Evolutionary conservation across 2,888 invertebrate species (phyloP).

Genomic region (Chrysina gloriosa): DNA sequence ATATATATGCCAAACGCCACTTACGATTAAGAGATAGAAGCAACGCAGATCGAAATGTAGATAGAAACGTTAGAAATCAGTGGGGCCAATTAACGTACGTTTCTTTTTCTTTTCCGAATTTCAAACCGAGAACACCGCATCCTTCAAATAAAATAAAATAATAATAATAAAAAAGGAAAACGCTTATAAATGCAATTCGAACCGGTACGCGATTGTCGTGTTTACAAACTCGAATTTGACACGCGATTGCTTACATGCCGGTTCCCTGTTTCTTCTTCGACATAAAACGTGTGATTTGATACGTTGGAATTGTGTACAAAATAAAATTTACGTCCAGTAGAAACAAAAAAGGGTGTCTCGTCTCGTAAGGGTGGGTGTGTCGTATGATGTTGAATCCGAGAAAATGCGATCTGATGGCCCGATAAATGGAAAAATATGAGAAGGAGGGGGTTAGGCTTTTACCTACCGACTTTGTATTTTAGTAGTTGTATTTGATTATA

Average conservation of each 20-base stretch:
- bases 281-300: conserved; percentile 41
- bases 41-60: not conserved
- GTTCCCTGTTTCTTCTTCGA: too few species aligned
- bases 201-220: too few species aligned
- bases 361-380: too few species aligned
- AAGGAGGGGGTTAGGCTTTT: conserved; percentile 13
- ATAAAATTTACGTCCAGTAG: conserved; percentile 43
- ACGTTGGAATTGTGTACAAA: conserved; percentile 45
- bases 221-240: too few species aligned
- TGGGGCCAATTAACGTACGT: conserved; percentile 19
- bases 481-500: conserved; percentile 41
- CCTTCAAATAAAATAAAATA: too few species aligned
- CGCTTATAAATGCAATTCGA: too few species aligned
- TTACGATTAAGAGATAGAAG: not conserved
- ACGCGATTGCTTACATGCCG: too few species aligned
- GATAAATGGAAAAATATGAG: conserved; percentile 4
- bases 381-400: conserved; percentile 7
- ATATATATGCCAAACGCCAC: conserved; percentile 9
- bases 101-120: too few species aligned
- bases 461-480: conserved; percentile 37
- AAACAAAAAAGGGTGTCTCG: too few species aligned
- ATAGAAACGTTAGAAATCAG: conserved; percentile 5
- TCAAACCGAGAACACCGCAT: conserved; percentile 15
- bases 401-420: not conserved
- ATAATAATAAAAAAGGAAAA: too few species aligned